These are phyloP conservation scores for Caenorhabditis sp. DNA, from an alignment of 2,888 invertebrate species.

Conservation along the genomic window DNA sequence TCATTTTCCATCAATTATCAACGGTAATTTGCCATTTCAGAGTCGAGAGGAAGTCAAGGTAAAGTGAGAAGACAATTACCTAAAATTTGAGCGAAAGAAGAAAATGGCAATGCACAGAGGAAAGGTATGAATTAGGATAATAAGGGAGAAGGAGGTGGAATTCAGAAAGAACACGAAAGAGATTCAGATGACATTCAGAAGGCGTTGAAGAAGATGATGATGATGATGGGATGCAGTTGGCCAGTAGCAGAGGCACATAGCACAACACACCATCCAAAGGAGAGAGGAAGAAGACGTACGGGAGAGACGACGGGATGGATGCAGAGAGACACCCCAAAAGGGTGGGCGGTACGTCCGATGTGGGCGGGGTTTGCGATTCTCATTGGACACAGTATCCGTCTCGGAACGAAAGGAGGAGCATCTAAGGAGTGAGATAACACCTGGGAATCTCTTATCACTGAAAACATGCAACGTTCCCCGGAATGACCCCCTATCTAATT, in stretches of 20 bases:
- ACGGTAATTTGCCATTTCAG: slow-evolving; percentile 52
- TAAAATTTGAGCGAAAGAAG: slow-evolving; percentile 46
- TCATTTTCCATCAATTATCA: slow-evolving; percentile 35
- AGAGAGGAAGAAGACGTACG: slow-evolving; percentile 13
- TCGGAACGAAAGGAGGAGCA: slow-evolving; percentile 13
- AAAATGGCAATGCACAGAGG: slow-evolving; percentile 21
- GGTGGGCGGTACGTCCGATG: slow-evolving; percentile 37
- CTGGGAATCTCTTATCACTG: slow-evolving; percentile 11
- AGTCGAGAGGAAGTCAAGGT: background rate
- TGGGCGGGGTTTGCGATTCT: slow-evolving; percentile 31
- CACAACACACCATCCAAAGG: slow-evolving; percentile 49
- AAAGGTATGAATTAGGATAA: slow-evolving; percentile 66
- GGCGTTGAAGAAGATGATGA: slow-evolving; percentile 36
- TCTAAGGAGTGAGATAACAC: background rate
- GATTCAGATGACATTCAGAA: slow-evolving; percentile 41
- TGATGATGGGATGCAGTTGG: slow-evolving; percentile 41
- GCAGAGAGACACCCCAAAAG: slow-evolving; percentile 25
- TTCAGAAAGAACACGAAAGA: slow-evolving; percentile 28
- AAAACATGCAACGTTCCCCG: background rate
- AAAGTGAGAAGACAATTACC: slow-evolving; percentile 45
- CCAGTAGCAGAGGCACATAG: slow-evolving; percentile 42
- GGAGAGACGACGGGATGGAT: slow-evolving; percentile 43
- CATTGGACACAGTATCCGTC: slow-evolving; percentile 38
- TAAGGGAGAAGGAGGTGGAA: slow-evolving; percentile 40
- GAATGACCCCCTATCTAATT: slow-evolving; percentile 31